Evolutionary conservation across 92 coral and sea anemone genomes (phyloP).

Genomic region (Siderastrea radians): DNA sequence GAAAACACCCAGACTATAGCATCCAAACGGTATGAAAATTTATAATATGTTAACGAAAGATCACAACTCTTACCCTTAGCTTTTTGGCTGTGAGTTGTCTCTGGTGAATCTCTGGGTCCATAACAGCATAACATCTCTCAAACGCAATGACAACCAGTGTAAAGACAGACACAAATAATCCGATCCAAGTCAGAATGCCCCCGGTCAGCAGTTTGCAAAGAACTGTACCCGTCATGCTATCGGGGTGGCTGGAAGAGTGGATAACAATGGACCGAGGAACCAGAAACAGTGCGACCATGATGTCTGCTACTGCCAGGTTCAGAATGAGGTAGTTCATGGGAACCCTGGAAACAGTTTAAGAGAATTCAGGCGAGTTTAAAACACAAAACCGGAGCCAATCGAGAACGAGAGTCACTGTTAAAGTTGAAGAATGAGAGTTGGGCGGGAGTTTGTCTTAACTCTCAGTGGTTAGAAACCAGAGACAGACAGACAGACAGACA

Average conservation of each 20-base stretch:
- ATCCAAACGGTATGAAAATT: no score
- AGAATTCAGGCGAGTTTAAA: no score
- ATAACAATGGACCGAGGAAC: background rate
- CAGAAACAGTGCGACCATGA: conserved; percentile 24
- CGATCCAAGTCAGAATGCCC: conserved; percentile 15
- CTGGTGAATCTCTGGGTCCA: background rate
- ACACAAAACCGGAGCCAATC: background rate
- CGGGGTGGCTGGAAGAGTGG: conserved; percentile 5
- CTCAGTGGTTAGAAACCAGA: no score
- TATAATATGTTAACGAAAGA: no score
- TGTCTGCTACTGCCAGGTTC: conserved; percentile 49
- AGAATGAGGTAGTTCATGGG: conserved; percentile 27
- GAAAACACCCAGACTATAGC: background rate
- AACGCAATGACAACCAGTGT: conserved; percentile 22
- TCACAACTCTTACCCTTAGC: conserved; percentile 4
- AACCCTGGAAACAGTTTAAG: background rate
- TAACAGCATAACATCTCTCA: conserved; percentile 22
- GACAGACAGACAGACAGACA: no score
- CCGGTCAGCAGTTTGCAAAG: conserved; percentile 26
- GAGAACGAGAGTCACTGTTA: no score
- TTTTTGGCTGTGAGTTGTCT: conserved; percentile 14
- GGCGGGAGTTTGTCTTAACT: no score
- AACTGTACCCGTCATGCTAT: conserved; percentile 33
- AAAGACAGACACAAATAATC: background rate
- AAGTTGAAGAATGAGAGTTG: no score